Conservation (phyloP, 2,888 invertebrate genomes). For the Scaptomyza flava region DNA sequence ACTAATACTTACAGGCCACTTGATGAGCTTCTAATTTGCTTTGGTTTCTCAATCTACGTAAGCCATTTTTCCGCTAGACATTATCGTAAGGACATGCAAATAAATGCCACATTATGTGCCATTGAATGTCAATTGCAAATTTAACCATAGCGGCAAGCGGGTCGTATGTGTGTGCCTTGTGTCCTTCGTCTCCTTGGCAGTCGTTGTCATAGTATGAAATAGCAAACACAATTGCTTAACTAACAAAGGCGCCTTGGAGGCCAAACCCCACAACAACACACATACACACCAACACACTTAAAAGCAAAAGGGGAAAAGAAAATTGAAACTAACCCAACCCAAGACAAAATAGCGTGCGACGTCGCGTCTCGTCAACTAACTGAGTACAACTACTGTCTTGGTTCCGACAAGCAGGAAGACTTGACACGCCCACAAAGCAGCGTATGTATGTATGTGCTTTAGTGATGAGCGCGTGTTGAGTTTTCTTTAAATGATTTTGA, state of each 20-base stretch:
- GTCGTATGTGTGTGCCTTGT: conserved; percentile 10
- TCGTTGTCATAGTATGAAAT: conserved; percentile 31
- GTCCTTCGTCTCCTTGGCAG: background rate
- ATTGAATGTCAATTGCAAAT: conserved; percentile 72
- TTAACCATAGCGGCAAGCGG: conserved; percentile 33
- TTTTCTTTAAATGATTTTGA: background rate
- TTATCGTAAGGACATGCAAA: conserved; percentile 57
- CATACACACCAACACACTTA: conserved; percentile 17
- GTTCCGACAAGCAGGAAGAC: conserved; percentile 6
- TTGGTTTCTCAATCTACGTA: conserved; percentile 6
- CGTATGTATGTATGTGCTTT: conserved; percentile 19
- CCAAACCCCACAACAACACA: conserved; percentile 48
- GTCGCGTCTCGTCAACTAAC: conserved; percentile 6
- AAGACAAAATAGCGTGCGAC: conserved; percentile 61
- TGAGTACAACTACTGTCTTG: conserved; percentile 26
- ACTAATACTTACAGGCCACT: conserved; percentile 4
- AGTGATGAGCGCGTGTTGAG: background rate
- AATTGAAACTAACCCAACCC: conserved; percentile 80
- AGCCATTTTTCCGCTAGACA: conserved; percentile 14
- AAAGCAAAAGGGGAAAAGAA: conserved; percentile 58
- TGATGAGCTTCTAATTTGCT: conserved; percentile 31
- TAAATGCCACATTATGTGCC: conserved; percentile 63
- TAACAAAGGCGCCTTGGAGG: conserved; percentile 48
- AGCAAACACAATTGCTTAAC: conserved; percentile 53
- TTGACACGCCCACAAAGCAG: conserved; percentile 61